These are phyloP conservation scores for Poeciliopsis presidionis DNA, from an alignment of 2,797 vertebrate species.

Conservation along the genomic window DNA sequence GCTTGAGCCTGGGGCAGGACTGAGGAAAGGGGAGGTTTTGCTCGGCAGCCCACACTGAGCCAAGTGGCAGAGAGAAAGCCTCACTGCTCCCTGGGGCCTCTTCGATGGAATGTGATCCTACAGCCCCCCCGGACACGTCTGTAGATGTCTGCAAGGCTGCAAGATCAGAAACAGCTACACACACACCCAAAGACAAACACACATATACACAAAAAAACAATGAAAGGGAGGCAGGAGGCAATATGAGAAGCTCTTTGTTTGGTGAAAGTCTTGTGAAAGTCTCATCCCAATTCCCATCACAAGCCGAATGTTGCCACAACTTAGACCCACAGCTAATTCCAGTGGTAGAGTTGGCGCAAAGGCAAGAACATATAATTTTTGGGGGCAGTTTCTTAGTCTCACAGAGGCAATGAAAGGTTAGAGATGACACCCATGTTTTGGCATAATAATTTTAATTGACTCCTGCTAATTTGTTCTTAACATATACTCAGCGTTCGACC, in stretches of 20 bases:
- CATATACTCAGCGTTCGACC: constrained; percentile 12
- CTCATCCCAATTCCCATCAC: constrained; percentile 65
- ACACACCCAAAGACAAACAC: constrained; percentile 39
- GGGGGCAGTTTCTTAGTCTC: constrained; percentile 24
- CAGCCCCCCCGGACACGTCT: constrained; percentile 76
- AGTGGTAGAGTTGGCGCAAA: constrained; percentile 42
- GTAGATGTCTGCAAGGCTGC: constrained; percentile 81
- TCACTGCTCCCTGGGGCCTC: constrained; percentile 79
- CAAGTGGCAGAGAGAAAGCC: constrained; percentile 81
- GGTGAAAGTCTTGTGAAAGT: constrained; percentile 50
- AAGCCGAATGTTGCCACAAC: constrained; percentile 53
- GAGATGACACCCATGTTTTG: constrained; percentile 30
- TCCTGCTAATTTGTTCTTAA: not conserved
- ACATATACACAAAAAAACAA: constrained; percentile 59
- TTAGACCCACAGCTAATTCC: constrained; percentile 53
- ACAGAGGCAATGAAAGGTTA: constrained; percentile 34
- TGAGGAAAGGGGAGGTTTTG: constrained; percentile 45
- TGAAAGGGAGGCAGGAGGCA: constrained; percentile 56
- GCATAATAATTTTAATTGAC: constrained; percentile 10
- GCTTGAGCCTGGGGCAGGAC: constrained; percentile 68
- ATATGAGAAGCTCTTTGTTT: constrained; percentile 57
- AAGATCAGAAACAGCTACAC: constrained; percentile 63
- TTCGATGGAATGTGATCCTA: constrained; percentile 86
- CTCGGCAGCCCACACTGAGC: constrained; percentile 74
- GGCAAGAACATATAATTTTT: constrained; percentile 21